Percentiles rank a stretch among this genome's conserved stretches.
Conservation (phyloP, 2,797 vertebrate genomes). For the Salmo trutta region DNA sequence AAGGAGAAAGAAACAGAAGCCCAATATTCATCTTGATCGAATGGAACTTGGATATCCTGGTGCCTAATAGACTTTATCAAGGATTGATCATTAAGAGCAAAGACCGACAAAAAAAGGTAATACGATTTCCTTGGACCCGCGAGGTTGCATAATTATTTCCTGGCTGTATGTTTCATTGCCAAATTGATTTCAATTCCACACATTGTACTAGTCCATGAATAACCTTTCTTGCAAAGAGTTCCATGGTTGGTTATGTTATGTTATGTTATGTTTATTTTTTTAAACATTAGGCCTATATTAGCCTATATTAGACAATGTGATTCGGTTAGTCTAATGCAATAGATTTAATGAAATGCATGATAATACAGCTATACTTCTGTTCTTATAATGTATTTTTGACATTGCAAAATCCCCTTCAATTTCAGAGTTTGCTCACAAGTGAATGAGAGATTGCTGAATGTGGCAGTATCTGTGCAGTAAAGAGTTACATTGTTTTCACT, state of each 20-base stretch:
- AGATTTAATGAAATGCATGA: neutral
- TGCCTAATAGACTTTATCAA: slow-evolving; percentile 32
- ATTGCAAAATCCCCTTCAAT: neutral
- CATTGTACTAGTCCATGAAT: neutral
- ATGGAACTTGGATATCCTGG: slow-evolving; percentile 49
- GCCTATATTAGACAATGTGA: neutral
- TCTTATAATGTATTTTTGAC: neutral
- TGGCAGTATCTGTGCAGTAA: neutral
- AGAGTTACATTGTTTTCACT: neutral
- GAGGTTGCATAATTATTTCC: neutral
- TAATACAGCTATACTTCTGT: neutral
- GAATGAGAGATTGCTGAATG: neutral
- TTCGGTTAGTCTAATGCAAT: neutral
- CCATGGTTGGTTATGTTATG: neutral
- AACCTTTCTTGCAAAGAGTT: neutral
- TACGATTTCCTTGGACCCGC: neutral
- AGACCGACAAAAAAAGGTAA: slow-evolving; percentile 33
- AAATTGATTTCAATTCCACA: neutral
- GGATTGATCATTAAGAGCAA: slow-evolving; percentile 24
- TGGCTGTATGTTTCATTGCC: neutral
- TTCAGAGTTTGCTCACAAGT: neutral
- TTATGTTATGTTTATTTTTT: neutral
- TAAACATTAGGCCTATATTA: neutral
- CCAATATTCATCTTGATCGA: slow-evolving; percentile 30
- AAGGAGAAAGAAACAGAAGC: slow-evolving; percentile 20